phyloP scores from a whole-genome alignment of 2,797 vertebrate species.

The Euphonia xanthogaster region DNA sequence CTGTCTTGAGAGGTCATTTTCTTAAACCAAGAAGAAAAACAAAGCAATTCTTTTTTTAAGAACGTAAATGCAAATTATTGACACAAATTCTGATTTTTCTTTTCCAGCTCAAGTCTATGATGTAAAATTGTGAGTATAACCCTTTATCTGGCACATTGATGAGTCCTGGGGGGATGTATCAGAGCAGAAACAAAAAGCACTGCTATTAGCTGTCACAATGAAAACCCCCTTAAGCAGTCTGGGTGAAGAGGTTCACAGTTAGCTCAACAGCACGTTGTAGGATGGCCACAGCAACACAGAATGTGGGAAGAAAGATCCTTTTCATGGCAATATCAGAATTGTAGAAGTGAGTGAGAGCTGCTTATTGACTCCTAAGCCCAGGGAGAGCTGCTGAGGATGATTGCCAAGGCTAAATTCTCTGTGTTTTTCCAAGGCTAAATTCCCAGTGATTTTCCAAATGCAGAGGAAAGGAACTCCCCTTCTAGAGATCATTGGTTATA shows the following conservation, averaged over 20 bases:
- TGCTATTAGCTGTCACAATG: not conserved
- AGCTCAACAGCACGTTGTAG: not conserved
- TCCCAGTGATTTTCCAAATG: not conserved
- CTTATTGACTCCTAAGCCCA: not conserved
- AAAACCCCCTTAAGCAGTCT: not conserved
- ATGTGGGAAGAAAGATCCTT: not conserved
- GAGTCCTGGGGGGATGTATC: not conserved
- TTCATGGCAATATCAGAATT: not conserved
- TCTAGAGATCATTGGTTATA: not conserved
- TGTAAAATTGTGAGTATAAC: conserved; percentile 62
- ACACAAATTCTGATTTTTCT: not conserved
- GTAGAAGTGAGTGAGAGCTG: not conserved
- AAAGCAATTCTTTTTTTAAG: not conserved
- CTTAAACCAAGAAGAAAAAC: not conserved
- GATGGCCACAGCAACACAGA: not conserved
- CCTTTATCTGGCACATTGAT: not conserved
- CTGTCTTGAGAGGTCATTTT: not conserved
- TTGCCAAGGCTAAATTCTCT: not conserved
- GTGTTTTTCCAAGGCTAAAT: not conserved
- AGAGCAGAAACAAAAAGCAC: not conserved
- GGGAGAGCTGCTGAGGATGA: not conserved
- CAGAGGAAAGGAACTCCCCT: not conserved
- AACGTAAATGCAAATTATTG: not conserved
- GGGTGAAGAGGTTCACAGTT: not conserved
- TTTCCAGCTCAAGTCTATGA: conserved; percentile 65